Conservation (phyloP, 2,113 vertebrate genomes). For the Columbina picui region DNA sequence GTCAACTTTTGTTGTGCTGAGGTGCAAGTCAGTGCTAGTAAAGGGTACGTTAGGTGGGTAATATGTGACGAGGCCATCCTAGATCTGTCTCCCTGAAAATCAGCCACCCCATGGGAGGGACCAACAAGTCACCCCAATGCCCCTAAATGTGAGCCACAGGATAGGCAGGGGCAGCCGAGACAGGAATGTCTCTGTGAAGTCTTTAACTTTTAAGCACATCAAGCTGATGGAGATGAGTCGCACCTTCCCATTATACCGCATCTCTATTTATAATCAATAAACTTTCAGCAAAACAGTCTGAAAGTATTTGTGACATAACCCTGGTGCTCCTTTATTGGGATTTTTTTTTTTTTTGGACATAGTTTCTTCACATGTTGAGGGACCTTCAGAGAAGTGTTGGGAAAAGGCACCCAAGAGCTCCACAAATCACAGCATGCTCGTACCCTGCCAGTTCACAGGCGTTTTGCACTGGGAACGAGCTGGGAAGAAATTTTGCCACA, state of each 20-base stretch:
- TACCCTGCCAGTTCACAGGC: background rate
- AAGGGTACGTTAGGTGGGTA: too few species aligned
- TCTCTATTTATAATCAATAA: background rate
- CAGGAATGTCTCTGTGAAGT: background rate
- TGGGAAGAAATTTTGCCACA: slow-evolving; percentile 55
- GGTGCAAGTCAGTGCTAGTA: background rate
- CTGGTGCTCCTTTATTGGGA: background rate
- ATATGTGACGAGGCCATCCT: background rate
- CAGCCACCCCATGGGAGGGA: accelerated
- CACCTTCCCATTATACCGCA: background rate
- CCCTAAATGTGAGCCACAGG: background rate
- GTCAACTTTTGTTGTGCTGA: accelerated
- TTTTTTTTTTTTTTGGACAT: background rate
- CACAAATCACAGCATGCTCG: background rate
- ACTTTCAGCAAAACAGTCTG: background rate
- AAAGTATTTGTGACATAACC: background rate
- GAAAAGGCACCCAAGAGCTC: background rate
- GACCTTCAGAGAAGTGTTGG: background rate
- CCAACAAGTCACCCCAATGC: background rate
- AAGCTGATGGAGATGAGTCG: background rate
- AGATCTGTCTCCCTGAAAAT: background rate
- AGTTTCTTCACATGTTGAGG: background rate
- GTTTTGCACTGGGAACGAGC: background rate
- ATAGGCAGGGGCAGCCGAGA: accelerated
- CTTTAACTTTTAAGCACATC: background rate